A percentile compares a stretch with the other conserved stretches of the same genome.
phyloP scores from a whole-genome alignment of 2,888 invertebrate genomes.

The Chalcis sispes region DNA sequence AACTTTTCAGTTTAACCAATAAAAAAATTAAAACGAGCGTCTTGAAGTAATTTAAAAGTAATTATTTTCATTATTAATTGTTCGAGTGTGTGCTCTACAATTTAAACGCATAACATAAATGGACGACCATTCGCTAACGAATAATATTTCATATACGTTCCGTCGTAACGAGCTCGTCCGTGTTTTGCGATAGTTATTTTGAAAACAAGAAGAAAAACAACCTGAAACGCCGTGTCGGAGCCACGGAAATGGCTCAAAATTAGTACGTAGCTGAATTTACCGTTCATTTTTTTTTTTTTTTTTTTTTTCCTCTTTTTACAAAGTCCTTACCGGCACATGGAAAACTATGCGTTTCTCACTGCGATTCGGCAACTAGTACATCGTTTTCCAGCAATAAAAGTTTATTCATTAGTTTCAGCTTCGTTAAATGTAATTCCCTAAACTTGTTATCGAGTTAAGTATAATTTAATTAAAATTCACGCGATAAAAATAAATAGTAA shows the following conservation, averaged over 20 bases:
- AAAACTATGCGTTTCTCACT: conserved; percentile 29
- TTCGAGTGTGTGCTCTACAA: too few relatives aligned
- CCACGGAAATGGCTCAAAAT: conserved; percentile 18
- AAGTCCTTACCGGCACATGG: conserved; percentile 17
- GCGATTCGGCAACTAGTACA: conserved; percentile 29
- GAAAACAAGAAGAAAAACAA: conserved; percentile 15
- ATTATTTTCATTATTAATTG: too few relatives aligned
- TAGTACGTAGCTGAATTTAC: conserved; percentile 43
- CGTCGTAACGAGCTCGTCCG: conserved; percentile 36
- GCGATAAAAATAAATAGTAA: too few relatives aligned
- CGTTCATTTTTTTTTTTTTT: conserved; percentile 39
- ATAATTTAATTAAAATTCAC: conserved; percentile 37
- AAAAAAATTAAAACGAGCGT: too few relatives aligned
- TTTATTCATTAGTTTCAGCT: conserved; percentile 46
- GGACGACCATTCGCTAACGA: conserved; percentile 38
- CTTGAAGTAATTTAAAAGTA: too few relatives aligned
- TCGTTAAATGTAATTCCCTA: conserved; percentile 51
- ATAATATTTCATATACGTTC: conserved; percentile 12
- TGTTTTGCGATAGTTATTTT: conserved; percentile 1
- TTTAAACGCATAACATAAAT: too few relatives aligned
- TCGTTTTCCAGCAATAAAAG: conserved; percentile 40
- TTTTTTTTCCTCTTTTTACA: too few relatives aligned
- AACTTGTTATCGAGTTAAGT: conserved; percentile 9
- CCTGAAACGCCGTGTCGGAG: background rate
- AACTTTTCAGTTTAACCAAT: too few relatives aligned